Evolutionary conservation across 2,888 invertebrate species (phyloP), one percentile per base, ranked within the genome.

Genomic region (Electrophaes corylata): DNA sequence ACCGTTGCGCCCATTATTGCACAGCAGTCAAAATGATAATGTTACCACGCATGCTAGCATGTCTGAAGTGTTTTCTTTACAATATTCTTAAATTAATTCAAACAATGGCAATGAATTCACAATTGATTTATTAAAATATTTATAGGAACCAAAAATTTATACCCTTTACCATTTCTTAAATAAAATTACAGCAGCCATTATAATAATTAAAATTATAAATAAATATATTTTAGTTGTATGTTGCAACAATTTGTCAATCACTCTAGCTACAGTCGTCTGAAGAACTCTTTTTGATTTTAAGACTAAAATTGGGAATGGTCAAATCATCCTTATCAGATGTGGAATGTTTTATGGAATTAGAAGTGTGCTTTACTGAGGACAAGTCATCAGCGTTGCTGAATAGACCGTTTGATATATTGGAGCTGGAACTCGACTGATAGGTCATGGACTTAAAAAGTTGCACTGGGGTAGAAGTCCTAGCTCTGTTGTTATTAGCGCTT

Each of bases 381-480:
- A 93, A 73, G 65, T 93, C 93, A 57, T 93, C 93, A 41, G 88
- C 92, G 47, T 88, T 92, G 64, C 92, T 91, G 66, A 93, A 93
- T 44, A 92, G 73, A 3, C 88, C 86, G 57, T 91, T 90, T 3
- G 92, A 89, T 46, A 83, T 69, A 64, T 91, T 92, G 0, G 92
- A 92, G 66, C 89, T 88, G 1, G 92, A 89, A 67, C 86, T 93
- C 3, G 92, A 87, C 57, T 84, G 86, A 66, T 86, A 91, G 0
- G 84, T 84, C 66, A 78, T 77, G 0, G 91, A 89, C 64, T 84
- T 92, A 67, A 84, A 91, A 18, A 87, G 81, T 58, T 91, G 92
- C 5, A 94, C 91, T 0, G 94, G 94, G 2, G 94, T 94, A 0
- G 94, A 94, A 3, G 94, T 94, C 0, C 93, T 84, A n/a, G 91